Conservation (phyloP, 2,113 vertebrate genomes). For the Microtus pennsylvanicus region DNA sequence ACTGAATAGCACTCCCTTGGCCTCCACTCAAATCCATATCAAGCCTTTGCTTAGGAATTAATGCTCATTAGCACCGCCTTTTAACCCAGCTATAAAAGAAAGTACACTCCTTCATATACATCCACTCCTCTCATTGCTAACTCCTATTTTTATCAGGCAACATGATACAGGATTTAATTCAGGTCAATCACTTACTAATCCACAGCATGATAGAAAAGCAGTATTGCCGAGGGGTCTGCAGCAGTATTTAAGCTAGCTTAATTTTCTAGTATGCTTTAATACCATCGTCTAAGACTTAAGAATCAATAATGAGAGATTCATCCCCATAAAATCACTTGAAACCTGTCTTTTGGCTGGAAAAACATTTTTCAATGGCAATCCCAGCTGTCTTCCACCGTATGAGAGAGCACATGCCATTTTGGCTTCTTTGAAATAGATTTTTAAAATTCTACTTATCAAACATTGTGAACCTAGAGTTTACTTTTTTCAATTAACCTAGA, state of each 20-base stretch:
- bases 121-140: not conserved
- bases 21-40: not conserved
- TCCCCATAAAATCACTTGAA: constrained; percentile 55
- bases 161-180: constrained; percentile 68
- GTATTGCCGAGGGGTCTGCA: constrained; percentile 46
- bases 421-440: constrained; percentile 17
- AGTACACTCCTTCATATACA: not conserved
- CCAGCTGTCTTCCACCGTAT: not conserved
- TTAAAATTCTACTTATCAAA: constrained; percentile 24
- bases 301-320: not conserved
- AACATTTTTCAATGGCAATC: not conserved
- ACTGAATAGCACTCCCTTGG: not conserved
- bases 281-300: constrained; percentile 53
- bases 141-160: constrained; percentile 62
- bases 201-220: constrained; percentile 45
- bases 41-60: constrained; percentile 53
- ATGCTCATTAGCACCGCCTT: constrained; percentile 50
- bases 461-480: not conserved
- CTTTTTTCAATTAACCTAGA: not conserved
- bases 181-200: constrained; percentile 71
- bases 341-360: not conserved
- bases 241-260: constrained; percentile 50
- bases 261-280: constrained; percentile 65
- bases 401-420: not conserved
- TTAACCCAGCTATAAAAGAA: constrained; percentile 50